These are phyloP conservation scores for Chrysolina oricalcia DNA, from an alignment of 2,888 invertebrate genomes.

Conservation along the genomic window DNA sequence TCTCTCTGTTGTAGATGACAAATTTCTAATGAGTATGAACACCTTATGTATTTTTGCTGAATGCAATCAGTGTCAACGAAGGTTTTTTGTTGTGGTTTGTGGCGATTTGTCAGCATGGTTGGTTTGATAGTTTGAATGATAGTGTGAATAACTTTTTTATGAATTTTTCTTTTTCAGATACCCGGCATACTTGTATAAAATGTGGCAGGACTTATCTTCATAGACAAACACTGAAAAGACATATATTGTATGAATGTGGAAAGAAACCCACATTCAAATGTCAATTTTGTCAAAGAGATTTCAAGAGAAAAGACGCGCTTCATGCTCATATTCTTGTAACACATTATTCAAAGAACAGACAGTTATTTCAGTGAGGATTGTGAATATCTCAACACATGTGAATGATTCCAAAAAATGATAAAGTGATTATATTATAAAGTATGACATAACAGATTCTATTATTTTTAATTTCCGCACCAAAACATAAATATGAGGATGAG, in stretches of 20 bases:
- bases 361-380: constrained; percentile 16
- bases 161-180: constrained; percentile 42
- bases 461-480: too few species aligned
- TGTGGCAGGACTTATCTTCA: constrained; percentile 69
- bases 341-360: constrained; percentile 50
- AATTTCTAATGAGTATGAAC: too few species aligned
- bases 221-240: constrained; percentile 61
- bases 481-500: too few species aligned
- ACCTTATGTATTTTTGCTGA: too few species aligned
- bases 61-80: too few species aligned
- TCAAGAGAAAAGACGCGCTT: constrained; percentile 52
- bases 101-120: constrained; percentile 13
- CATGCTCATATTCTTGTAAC: constrained; percentile 49
- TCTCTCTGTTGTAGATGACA: too few species aligned
- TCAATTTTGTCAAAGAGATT: constrained; percentile 53
- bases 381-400: too few species aligned
- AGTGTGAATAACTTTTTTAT: not conserved
- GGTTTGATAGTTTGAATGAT: not conserved
- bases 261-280: constrained; percentile 60
- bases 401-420: not conserved
- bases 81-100: not conserved
- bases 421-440: too few species aligned
- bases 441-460: too few species aligned
- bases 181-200: constrained; percentile 67
- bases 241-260: constrained; percentile 57